Evolutionary conservation across 2,888 invertebrate genomes (phyloP).

Genomic region (Hemaris fuciformis): DNA sequence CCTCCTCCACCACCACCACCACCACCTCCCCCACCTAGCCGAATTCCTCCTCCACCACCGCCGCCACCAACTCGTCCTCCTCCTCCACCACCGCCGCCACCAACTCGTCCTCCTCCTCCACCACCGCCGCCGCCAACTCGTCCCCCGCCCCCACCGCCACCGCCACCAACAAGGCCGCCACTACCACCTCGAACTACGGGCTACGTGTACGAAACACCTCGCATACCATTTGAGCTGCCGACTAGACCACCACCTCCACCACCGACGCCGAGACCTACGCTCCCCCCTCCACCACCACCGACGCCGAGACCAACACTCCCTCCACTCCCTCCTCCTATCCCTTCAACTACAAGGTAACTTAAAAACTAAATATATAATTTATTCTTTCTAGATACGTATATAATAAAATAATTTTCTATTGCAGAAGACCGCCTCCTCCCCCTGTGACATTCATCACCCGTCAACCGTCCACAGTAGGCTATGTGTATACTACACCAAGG

Average conservation of each 20-base stretch:
- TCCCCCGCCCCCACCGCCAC: background rate
- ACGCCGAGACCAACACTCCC: constrained; percentile 25
- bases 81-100: constrained; percentile 19
- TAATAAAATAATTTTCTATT: too few species aligned
- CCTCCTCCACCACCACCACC: constrained; percentile 29
- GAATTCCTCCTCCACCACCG: constrained; percentile 25
- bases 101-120: constrained; percentile 12
- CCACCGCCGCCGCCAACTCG: background rate
- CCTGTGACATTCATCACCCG: background rate
- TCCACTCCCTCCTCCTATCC: constrained; percentile 26
- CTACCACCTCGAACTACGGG: constrained; percentile 38
- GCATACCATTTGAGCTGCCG: constrained; percentile 31
- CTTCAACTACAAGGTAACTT: constrained; percentile 23
- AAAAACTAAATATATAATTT: too few species aligned
- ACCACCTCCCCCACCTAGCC: constrained; percentile 27
- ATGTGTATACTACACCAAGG: constrained; percentile 13
- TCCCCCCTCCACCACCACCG: constrained; percentile 29
- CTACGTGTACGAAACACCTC: constrained; percentile 45
- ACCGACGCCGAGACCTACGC: constrained; percentile 23
- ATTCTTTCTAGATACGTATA: too few species aligned
- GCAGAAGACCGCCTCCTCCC: constrained; percentile 24
- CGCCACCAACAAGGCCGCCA: too few species aligned
- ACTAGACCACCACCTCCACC: constrained; percentile 25
- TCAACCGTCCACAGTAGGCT: constrained; percentile 14
- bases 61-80: constrained; percentile 19